phyloP scores from a whole-genome alignment of 2,113 vertebrate genomes.

The Zapus hudsonius region DNA sequence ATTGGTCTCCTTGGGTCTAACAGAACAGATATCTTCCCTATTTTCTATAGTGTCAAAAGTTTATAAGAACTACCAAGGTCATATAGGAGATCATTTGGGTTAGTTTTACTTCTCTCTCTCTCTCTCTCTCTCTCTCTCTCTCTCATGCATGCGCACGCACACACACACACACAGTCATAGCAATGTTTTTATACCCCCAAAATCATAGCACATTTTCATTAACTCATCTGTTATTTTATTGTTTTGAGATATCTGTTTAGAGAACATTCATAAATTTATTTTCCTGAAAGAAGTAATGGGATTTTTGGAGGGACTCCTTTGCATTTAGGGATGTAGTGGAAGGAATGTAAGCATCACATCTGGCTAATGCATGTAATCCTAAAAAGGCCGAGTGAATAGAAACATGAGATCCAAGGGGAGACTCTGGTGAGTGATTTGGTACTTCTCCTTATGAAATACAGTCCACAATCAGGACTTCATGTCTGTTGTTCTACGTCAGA shows the following conservation, averaged over 20 bases:
- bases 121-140: no score
- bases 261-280: constrained; percentile 26
- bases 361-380: not conserved
- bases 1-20: not conserved
- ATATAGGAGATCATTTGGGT: not conserved
- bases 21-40: not conserved
- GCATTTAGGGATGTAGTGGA: not conserved
- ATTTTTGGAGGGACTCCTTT: not conserved
- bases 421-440: not conserved
- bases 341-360: not conserved
- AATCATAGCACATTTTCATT: not conserved
- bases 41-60: constrained; percentile 12
- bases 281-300: not conserved
- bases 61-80: not conserved
- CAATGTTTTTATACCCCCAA: not conserved
- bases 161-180: not conserved
- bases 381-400: not conserved
- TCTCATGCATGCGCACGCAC: no score
- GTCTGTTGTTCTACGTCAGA: not conserved
- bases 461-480: not conserved
- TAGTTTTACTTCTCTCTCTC: not conserved
- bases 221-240: constrained; percentile 35
- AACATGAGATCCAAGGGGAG: not conserved
- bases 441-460: not conserved
- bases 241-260: constrained; percentile 9